Conservation (phyloP, 2,888 invertebrate genomes). For the Pardosa pseudoannulata region DNA sequence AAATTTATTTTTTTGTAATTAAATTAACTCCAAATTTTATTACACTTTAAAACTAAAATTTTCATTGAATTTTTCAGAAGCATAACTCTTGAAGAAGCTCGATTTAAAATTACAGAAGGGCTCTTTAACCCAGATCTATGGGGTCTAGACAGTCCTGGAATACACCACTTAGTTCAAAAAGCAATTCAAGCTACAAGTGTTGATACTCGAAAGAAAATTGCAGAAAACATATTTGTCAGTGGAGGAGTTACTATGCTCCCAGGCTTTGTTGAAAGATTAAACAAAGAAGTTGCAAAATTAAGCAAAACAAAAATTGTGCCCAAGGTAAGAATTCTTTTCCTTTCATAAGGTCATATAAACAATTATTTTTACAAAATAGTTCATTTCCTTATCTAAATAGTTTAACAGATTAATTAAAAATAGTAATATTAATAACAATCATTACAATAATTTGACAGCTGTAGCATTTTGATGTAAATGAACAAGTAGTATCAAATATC, state of each 20-base stretch:
- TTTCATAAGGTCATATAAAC: too few species aligned
- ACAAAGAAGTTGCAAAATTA: conserved; percentile 80
- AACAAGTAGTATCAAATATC: too few species aligned
- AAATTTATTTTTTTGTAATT: too few species aligned
- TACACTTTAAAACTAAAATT: too few species aligned
- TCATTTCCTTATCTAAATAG: too few species aligned
- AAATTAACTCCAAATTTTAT: too few species aligned
- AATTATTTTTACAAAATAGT: too few species aligned
- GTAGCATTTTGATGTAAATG: too few species aligned
- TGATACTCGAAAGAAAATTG: conserved; percentile 80
- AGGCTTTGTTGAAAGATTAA: conserved; percentile 80
- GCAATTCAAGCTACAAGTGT: conserved; percentile 81
- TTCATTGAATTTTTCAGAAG: conserved; percentile 34
- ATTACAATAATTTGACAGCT: too few species aligned
- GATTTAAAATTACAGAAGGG: conserved; percentile 80
- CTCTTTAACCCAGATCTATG: conserved; percentile 81
- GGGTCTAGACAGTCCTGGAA: conserved; percentile 81
- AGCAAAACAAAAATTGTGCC: conserved; percentile 80
- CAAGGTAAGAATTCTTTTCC: conserved; percentile 79
- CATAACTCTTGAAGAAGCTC: conserved; percentile 76
- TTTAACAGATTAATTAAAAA: too few species aligned
- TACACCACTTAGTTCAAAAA: conserved; percentile 80
- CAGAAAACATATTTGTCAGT: conserved; percentile 81
- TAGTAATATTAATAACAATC: too few species aligned
- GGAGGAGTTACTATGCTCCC: conserved; percentile 81